Percentiles rank a stretch among this genome's conserved stretches.
These are phyloP conservation scores for Dolichotis patagonum DNA, from an alignment of 2,113 vertebrate genomes.

Conservation along the genomic window DNA sequence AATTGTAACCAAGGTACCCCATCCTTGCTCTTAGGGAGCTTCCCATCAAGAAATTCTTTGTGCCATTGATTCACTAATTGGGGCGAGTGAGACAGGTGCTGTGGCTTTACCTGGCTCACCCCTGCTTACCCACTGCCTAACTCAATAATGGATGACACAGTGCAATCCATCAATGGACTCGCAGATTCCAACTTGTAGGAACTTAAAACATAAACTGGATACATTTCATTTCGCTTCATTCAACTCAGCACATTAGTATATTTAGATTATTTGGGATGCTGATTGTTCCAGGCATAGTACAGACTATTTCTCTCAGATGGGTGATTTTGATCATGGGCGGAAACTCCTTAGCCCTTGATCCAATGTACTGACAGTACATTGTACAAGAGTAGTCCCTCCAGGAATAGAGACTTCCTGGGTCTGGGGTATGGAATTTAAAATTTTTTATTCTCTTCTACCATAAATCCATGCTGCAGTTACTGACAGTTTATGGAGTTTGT, in stretches of 20 bases:
- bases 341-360: neutral
- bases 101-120: neutral
- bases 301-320: neutral
- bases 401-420: neutral
- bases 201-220: neutral
- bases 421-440: neutral
- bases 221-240: neutral
- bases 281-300: neutral
- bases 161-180: neutral
- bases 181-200: neutral
- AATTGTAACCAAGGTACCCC: accelerated
- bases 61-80: neutral
- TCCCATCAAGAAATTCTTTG: neutral
- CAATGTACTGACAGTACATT: neutral
- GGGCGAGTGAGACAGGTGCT: accelerated
- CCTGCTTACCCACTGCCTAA: neutral
- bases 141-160: neutral
- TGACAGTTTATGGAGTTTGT: neutral
- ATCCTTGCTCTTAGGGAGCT: neutral
- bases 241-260: neutral
- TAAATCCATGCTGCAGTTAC: neutral
- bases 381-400: no score
- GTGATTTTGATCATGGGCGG: neutral
- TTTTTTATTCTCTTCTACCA: neutral
- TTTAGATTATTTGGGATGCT: neutral